Base-by-base conservation (phyloP, 2,113 vertebrate genomes). In the Mirza zaza region DNA sequence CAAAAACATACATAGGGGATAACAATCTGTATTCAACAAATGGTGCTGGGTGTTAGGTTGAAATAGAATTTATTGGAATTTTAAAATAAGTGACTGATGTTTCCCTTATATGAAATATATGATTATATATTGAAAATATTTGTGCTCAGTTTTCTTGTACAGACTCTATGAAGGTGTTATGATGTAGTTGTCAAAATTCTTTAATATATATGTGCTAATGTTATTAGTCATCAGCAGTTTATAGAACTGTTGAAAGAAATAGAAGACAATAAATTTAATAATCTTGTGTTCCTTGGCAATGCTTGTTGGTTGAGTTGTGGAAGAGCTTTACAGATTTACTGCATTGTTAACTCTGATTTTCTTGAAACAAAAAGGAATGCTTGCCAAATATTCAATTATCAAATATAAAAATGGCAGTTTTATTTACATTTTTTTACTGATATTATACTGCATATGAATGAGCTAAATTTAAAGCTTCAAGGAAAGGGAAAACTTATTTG, bases 11-110 rank as follows among this genome's bases (percentile, higher is more conserved):
- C 52, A 55, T 18, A 18, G 17, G 17, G 52, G 17, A 55, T 18
- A 55, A 18, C 17, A 55, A 55, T 55, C 52, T 55, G 17, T 18
- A 55, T 55, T 55, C 52, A 18, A 55, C 18, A 55, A 55, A 18
- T 55, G 52, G 52, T 55, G 52, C 52, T 55, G 52, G 52, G 52
- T 80, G 39, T 92, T 45, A 93, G 52, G 52, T 45, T 7, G 42
- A 96, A 88, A 91, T 86, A 18, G 18, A 95, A 92, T 79, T 67
- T 45, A 90, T 71, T 95, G 84, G 52, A 92, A 68, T 92, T 94
- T 96, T 82, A 77, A 91, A 76, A 45, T 52, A 89, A 91, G 39
- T 65, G 20, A 55, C 68, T 83, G 39, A n/a, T 57, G 42, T 71
- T 91, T 87, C 15, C 32, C 48, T 95, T 79, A 29, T 1, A 18